phyloP scores from a whole-genome alignment of 2,888 invertebrate species.

The Gasteruption jaculator region DNA sequence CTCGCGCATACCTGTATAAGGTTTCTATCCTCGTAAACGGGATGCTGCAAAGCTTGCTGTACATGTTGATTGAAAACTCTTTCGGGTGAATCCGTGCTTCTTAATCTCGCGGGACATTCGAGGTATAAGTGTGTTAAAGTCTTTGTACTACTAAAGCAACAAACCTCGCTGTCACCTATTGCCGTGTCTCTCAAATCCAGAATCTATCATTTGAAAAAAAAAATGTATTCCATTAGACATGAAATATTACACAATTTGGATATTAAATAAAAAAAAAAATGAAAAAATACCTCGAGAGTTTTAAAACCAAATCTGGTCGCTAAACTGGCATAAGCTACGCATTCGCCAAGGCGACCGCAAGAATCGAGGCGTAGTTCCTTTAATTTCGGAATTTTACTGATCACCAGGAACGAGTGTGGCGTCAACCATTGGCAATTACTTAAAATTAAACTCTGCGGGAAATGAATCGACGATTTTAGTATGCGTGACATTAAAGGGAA shows the following conservation, averaged over 20 bases:
- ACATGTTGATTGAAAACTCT: constrained; percentile 26
- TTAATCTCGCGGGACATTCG: constrained; percentile 48
- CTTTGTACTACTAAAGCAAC: constrained; percentile 56
- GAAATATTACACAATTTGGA: background rate
- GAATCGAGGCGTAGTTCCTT: constrained; percentile 62
- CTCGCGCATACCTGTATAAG: constrained; percentile 31
- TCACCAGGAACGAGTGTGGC: constrained; percentile 66
- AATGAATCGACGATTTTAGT: too few relatives aligned
- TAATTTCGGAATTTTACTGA: constrained; percentile 66
- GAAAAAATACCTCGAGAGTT: constrained; percentile 53
- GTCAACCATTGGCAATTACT: constrained; percentile 73
- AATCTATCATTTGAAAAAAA: constrained; percentile 44
- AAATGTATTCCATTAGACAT: constrained; percentile 6
- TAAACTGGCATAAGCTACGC: constrained; percentile 73
- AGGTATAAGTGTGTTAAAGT: constrained; percentile 55
- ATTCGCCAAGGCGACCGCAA: constrained; percentile 65
- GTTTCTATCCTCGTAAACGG: constrained; percentile 33
- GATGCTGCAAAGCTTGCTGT: constrained; percentile 27
- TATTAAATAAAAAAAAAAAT: constrained; percentile 1
- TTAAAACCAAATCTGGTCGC: constrained; percentile 70
- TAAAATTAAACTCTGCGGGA: constrained; percentile 68
- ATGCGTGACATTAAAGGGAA: too few relatives aligned
- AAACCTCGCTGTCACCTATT: constrained; percentile 59
- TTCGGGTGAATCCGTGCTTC: constrained; percentile 21
- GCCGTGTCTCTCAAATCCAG: constrained; percentile 58